These are phyloP conservation scores for Chironomus tentans DNA, from an alignment of 2,888 invertebrate genomes.

Conservation along the genomic window DNA sequence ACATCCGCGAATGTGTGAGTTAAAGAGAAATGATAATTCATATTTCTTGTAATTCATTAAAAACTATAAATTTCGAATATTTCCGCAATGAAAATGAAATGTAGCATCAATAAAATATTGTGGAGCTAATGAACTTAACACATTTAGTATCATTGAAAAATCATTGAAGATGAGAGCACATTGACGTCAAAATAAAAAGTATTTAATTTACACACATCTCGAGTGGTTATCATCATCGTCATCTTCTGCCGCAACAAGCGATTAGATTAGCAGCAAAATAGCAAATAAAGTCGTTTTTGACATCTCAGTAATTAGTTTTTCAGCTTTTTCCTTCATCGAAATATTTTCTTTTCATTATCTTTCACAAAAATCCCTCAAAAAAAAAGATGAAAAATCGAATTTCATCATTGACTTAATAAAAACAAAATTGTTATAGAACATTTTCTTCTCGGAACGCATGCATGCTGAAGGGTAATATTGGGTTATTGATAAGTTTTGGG, in stretches of 20 bases:
- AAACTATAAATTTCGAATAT: neutral
- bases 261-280: conserved; percentile 17
- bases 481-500: no score
- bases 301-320: conserved; percentile 17
- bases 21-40: neutral
- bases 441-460: no score
- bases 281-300: neutral
- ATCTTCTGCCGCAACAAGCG: neutral
- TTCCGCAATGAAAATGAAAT: neutral
- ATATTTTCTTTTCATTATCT: neutral
- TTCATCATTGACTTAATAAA: neutral
- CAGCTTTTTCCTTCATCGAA: neutral
- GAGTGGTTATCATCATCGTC: conserved; percentile 14
- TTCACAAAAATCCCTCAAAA: neutral
- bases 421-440: neutral
- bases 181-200: conserved; percentile 15
- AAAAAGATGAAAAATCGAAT: neutral
- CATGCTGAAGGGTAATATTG: no score
- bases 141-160: conserved; percentile 19
- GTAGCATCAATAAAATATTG: neutral
- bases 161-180: conserved; percentile 15
- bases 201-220: neutral
- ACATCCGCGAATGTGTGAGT: neutral
- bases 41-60: neutral
- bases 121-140: conserved; percentile 19